Evolutionary conservation across 2,113 vertebrate species (phyloP).

Genomic region (Myocastor coypus): DNA sequence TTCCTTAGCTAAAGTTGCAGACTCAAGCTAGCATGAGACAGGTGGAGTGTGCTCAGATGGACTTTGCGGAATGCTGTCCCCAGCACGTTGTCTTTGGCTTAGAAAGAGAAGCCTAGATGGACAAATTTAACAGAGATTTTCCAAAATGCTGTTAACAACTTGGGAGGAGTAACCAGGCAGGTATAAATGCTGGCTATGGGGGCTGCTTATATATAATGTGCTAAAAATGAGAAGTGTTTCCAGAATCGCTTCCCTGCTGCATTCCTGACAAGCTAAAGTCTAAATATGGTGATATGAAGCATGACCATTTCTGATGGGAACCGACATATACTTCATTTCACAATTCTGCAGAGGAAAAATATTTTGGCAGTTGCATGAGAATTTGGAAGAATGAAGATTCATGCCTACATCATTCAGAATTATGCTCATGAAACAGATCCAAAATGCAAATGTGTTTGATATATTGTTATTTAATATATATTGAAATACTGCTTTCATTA

Average conservation of each 20-base stretch:
- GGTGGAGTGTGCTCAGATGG: not conserved
- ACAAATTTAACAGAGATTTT: constrained; percentile 60
- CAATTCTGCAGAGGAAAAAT: constrained; percentile 62
- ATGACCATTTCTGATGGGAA: constrained; percentile 63
- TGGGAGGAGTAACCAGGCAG: constrained; percentile 43
- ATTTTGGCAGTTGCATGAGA: constrained; percentile 70
- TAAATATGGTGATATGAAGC: constrained; percentile 72
- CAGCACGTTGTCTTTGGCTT: constrained; percentile 50
- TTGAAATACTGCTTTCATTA: constrained; percentile 78
- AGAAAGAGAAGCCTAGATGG: constrained; percentile 3
- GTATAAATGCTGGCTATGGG: constrained; percentile 32
- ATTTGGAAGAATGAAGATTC: constrained; percentile 61
- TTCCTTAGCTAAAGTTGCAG: constrained; percentile 27
- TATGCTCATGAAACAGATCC: constrained; percentile 33
- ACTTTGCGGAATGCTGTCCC: constrained; percentile 5
- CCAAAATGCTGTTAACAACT: constrained; percentile 57
- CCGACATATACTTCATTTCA: constrained; percentile 61
- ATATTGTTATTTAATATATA: constrained; percentile 62
- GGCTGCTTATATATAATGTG: constrained; percentile 56
- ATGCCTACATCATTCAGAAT: constrained; percentile 55
- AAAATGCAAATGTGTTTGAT: constrained; percentile 53
- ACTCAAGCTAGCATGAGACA: not conserved
- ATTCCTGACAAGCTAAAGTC: constrained; percentile 62
- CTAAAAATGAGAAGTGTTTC: constrained; percentile 64
- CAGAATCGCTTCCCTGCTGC: constrained; percentile 57